Evolutionary conservation across 2,113 vertebrate species (phyloP).

Genomic region (Corythoichthys intestinalis): DNA sequence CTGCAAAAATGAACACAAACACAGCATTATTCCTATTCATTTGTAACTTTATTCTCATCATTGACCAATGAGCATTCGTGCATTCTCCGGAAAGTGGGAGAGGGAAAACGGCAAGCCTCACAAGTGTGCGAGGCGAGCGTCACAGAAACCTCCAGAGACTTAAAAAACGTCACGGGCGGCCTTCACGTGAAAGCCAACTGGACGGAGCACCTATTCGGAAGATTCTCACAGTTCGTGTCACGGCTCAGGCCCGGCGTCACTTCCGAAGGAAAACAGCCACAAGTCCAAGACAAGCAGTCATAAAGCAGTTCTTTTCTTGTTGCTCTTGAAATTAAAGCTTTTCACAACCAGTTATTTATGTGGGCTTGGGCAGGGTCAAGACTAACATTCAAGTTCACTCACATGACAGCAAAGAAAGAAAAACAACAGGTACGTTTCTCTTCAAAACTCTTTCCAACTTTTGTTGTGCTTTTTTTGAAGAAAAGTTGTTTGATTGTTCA

Average conservation of each 20-base stretch:
- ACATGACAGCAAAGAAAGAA: slow-evolving; percentile 72
- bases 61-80: slow-evolving; percentile 67
- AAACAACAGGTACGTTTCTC: slow-evolving; percentile 38
- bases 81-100: slow-evolving; percentile 63
- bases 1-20: background rate
- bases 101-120: slow-evolving; percentile 38
- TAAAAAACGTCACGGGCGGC: background rate
- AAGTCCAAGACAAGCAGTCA: slow-evolving; percentile 56
- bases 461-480: slow-evolving; percentile 30
- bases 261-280: slow-evolving; percentile 26
- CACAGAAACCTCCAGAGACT: slow-evolving; percentile 21
- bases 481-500: background rate
- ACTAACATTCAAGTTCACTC: slow-evolving; percentile 70
- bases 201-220: slow-evolving; percentile 16
- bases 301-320: slow-evolving; percentile 61
- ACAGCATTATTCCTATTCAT: slow-evolving; percentile 36
- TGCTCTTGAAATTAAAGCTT: slow-evolving; percentile 70
- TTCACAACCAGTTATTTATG: slow-evolving; percentile 67
- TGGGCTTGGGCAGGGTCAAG: slow-evolving; percentile 62
- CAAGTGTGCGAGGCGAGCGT: slow-evolving; percentile 20
- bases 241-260: slow-evolving; percentile 25
- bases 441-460: slow-evolving; percentile 11
- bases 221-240: slow-evolving; percentile 35
- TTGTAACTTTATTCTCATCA: slow-evolving; percentile 74
- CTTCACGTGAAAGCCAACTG: slow-evolving; percentile 6